phyloP scores from a whole-genome alignment of 2,113 vertebrate genomes.

The Entelurus aequoreus region DNA sequence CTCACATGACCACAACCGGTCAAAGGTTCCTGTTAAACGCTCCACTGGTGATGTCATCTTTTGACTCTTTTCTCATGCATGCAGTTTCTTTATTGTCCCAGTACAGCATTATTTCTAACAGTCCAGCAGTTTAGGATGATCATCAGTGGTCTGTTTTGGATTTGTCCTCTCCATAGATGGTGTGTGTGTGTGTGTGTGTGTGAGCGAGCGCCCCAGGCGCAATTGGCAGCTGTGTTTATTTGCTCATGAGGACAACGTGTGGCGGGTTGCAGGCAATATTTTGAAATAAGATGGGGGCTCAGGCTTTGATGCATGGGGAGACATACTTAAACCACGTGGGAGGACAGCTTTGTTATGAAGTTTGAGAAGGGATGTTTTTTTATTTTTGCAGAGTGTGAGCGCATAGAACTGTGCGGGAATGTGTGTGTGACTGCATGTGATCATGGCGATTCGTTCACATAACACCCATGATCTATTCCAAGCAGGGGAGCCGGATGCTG shows the following conservation, averaged over 20 bases:
- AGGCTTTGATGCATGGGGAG: constrained; percentile 47
- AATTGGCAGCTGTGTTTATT: constrained; percentile 65
- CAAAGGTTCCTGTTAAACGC: constrained; percentile 7
- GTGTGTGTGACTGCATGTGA: not conserved
- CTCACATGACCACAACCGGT: constrained; percentile 23
- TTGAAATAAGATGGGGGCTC: constrained; percentile 38
- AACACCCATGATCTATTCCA: no score
- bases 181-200: constrained; percentile 1
- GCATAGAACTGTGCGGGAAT: not conserved
- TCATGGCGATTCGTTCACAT: no score
- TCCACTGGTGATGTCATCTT: constrained; percentile 6
- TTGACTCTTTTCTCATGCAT: not conserved
- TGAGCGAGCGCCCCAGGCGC: constrained; percentile 15
- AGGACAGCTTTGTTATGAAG: constrained; percentile 35
- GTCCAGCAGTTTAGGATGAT: constrained; percentile 29
- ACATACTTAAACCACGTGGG: constrained; percentile 41
- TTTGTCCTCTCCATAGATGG: constrained; percentile 15
- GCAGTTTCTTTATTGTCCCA: not conserved
- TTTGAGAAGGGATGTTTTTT: constrained; percentile 25
- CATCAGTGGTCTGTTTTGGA: constrained; percentile 32
- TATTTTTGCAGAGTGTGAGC: not conserved
- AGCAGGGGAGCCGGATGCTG: no score
- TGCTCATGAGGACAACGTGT: constrained; percentile 54
- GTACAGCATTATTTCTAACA: constrained; percentile 12
- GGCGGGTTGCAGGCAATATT: constrained; percentile 49